Evolutionary conservation across 1,140 invertebrate genomes (phyloP).

Genomic region (Ooceraea biroi): DNA sequence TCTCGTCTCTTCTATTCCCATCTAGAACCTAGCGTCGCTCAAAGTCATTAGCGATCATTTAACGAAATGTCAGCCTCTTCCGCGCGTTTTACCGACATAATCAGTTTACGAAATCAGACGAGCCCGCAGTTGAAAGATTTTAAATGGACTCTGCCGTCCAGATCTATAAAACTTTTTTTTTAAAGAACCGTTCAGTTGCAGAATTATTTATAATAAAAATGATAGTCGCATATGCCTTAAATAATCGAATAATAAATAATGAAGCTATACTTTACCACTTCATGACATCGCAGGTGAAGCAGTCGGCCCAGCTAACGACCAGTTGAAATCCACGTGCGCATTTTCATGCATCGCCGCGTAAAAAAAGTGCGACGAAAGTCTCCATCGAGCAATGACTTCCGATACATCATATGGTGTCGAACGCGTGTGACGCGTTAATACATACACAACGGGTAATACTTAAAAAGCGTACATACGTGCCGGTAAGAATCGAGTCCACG

Average conservation of each 20-base stretch:
- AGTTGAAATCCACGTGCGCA: slow-evolving; percentile 28
- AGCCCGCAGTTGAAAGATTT: neutral
- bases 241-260: neutral
- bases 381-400: slow-evolving; percentile 31
- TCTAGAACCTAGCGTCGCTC: slow-evolving; percentile 68
- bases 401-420: slow-evolving; percentile 61
- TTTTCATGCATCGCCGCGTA: slow-evolving; percentile 48
- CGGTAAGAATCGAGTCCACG: slow-evolving; percentile 32
- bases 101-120: neutral
- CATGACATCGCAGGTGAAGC: neutral
- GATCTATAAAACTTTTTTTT: neutral
- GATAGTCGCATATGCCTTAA: neutral
- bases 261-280: neutral
- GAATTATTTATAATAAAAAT: slow-evolving; percentile 2
- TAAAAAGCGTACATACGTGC: slow-evolving; percentile 47
- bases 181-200: neutral
- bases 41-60: slow-evolving; percentile 66
- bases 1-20: slow-evolving; percentile 71
- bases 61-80: slow-evolving; percentile 66
- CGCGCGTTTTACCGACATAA: slow-evolving; percentile 61
- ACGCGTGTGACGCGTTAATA: slow-evolving; percentile 41
- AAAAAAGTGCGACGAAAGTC: slow-evolving; percentile 39
- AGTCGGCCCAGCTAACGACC: slow-evolving; percentile 3
- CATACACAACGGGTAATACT: slow-evolving; percentile 3
- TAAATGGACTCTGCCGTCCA: neutral